These are phyloP conservation scores for Elysia chlorotica DNA, from an alignment of 1,140 invertebrate genomes.

Conservation along the genomic window DNA sequence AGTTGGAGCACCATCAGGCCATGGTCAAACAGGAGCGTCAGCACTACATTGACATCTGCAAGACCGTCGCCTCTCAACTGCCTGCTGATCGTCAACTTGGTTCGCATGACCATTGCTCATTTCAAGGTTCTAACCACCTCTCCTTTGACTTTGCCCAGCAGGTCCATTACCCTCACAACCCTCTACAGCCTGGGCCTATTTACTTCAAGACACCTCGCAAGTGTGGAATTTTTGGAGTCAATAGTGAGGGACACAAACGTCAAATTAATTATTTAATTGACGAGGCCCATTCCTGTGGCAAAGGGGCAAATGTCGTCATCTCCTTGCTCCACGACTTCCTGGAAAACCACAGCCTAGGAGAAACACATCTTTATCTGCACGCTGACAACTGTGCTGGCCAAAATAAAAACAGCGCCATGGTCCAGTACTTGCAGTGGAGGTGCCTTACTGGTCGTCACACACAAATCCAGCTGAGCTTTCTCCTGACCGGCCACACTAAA, in stretches of 20 bases:
- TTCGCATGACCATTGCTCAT: not conserved
- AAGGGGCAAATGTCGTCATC: conserved; percentile 30
- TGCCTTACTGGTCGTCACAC: conserved; percentile 1
- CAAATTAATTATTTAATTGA: conserved; percentile 34
- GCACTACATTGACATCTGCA: not conserved
- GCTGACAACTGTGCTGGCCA: conserved; percentile 27
- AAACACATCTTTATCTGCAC: conserved; percentile 22
- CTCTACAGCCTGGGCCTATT: conserved; percentile 34
- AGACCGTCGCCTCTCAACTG: not conserved
- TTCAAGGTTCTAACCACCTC: not conserved
- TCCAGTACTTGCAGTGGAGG: conserved; percentile 15
- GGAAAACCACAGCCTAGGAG: conserved; percentile 25
- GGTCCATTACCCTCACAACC: conserved; percentile 34
- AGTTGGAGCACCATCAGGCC: not conserved
- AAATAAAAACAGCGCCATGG: conserved; percentile 29
- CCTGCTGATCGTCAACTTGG: not conserved
- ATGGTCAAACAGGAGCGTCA: not conserved
- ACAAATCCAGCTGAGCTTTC: conserved; percentile 3
- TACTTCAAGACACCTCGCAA: conserved; percentile 38
- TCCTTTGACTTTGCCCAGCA: conserved; percentile 42
- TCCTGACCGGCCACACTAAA: conserved; percentile 19
- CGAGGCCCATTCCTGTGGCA: conserved; percentile 23
- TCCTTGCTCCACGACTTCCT: conserved; percentile 26
- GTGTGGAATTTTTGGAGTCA: conserved; percentile 37
- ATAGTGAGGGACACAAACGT: conserved; percentile 22